These are phyloP conservation scores for Pseudochirops corinnae DNA, from an alignment of 2,797 vertebrate species.

Conservation along the genomic window DNA sequence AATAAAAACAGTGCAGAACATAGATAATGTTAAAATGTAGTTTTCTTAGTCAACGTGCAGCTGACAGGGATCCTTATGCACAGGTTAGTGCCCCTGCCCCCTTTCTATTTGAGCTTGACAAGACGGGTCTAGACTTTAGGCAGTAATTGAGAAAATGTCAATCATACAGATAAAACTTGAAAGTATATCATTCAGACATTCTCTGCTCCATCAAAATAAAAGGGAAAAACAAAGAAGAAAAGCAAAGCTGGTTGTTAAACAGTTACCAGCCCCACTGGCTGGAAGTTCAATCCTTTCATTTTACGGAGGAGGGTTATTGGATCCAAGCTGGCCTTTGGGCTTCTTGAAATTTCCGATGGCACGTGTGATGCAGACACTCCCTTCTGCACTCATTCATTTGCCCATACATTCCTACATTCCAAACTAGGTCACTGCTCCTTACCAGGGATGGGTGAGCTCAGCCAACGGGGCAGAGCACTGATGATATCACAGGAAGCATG, in stretches of 20 bases:
- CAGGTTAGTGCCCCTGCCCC: not conserved
- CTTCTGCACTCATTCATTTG: not conserved
- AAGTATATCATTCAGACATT: not conserved
- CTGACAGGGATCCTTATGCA: not conserved
- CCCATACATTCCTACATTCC: not conserved
- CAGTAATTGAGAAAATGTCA: not conserved
- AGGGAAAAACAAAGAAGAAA: not conserved
- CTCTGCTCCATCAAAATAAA: not conserved
- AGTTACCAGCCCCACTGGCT: not conserved
- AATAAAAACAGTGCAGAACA: not conserved
- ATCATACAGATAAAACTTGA: not conserved
- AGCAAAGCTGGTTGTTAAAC: not conserved
- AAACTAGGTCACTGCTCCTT: not conserved
- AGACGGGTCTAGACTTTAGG: not conserved
- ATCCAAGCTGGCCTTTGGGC: not conserved
- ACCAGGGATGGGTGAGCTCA: not conserved
- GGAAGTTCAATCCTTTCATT: not conserved
- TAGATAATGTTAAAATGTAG: no score
- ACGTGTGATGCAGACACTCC: not conserved
- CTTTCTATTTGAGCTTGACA: not conserved
- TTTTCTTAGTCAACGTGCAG: no score
- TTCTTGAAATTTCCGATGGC: not conserved
- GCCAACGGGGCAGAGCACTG: not conserved
- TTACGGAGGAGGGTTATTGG: not conserved
- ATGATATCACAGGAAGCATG: not conserved